A percentile compares a stretch with the other conserved stretches of the same genome.
These are phyloP conservation scores for Passerculus sandwichensis DNA, from an alignment of 2,797 vertebrate species.

Conservation along the genomic window DNA sequence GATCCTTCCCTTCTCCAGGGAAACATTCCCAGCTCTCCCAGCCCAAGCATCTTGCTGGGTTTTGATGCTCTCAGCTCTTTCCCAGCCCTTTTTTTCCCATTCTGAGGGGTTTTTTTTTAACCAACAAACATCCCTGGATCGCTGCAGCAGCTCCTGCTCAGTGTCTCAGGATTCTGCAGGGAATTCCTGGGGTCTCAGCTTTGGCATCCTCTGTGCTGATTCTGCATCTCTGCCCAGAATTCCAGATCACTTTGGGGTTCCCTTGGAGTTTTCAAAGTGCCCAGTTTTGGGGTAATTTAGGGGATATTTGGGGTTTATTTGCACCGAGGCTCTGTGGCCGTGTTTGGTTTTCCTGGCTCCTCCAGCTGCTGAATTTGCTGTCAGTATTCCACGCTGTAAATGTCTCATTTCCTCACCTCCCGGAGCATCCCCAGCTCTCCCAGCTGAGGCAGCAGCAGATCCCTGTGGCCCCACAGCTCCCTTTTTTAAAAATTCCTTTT, in stretches of 20 bases:
- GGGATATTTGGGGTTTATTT: background rate
- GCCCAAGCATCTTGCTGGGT: background rate
- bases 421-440: background rate
- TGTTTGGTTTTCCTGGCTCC: background rate
- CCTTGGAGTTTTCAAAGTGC: background rate
- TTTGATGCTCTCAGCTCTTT: background rate
- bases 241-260: background rate
- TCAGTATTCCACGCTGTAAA: background rate
- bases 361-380: constrained; percentile 6
- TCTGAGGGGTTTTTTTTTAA: background rate
- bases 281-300: background rate
- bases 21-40: background rate
- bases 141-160: rapidly evolving
- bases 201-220: background rate
- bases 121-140: rapidly evolving
- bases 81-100: background rate
- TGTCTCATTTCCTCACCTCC: background rate
- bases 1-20: too few relatives aligned
- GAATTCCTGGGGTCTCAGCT: background rate
- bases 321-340: background rate
- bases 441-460: background rate
- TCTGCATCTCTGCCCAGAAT: background rate
- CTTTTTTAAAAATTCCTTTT: rapidly evolving
- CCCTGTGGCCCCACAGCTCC: background rate
- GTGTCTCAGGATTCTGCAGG: too few relatives aligned